Evolutionary conservation across 92 coral and sea anemone genomes (phyloP).

Genomic region (Desmophyllum pertusum): DNA sequence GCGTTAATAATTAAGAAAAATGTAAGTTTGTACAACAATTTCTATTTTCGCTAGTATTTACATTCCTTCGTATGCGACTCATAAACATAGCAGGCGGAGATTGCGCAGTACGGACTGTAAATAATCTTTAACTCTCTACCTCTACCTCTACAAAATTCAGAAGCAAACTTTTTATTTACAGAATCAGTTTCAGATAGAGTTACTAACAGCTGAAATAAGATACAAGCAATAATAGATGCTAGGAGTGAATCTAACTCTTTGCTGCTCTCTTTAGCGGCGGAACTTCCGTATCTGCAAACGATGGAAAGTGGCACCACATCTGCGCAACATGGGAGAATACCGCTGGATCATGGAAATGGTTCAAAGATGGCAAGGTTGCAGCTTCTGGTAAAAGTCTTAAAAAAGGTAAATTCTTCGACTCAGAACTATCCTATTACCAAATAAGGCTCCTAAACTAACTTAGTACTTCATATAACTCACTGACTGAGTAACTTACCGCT

Average conservation of each 20-base stretch:
- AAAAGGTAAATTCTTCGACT: not conserved
- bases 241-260: not conserved
- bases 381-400: not conserved
- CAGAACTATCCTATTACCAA: not conserved
- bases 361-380: not conserved
- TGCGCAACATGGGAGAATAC: constrained; percentile 15
- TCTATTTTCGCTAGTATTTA: too few species aligned
- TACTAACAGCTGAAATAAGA: not conserved
- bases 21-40: too few species aligned
- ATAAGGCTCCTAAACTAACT: too few species aligned
- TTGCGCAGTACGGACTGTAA: too few species aligned
- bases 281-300: not conserved
- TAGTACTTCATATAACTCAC: not conserved
- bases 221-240: not conserved
- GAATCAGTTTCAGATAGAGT: too few species aligned
- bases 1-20: too few species aligned
- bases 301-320: constrained; percentile 22
- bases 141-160: too few species aligned
- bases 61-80: too few species aligned
- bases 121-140: too few species aligned
- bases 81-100: too few species aligned
- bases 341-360: constrained; percentile 9
- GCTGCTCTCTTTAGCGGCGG: not conserved
- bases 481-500: not conserved
- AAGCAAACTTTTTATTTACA: too few species aligned